phyloP scores from a whole-genome alignment of 2,113 vertebrate genomes.

The Eulemur rufifrons region DNA sequence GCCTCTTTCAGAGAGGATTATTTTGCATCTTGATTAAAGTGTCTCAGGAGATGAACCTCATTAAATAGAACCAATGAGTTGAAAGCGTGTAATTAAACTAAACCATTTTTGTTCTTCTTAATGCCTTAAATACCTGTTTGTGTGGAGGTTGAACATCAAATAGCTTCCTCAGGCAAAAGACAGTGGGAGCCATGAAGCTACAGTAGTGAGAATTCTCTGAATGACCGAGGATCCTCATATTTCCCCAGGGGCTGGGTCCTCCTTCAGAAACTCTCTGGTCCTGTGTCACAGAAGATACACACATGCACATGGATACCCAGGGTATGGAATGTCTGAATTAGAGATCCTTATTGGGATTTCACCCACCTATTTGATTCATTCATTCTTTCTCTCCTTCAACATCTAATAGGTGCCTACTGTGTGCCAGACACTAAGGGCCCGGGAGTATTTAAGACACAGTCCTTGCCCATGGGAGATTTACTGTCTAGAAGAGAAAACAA shows the following conservation, averaged over 20 bases:
- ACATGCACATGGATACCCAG: neutral
- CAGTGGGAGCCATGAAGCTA: neutral
- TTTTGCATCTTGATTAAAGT: constrained; percentile 73
- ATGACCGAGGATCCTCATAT: neutral
- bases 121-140: constrained; percentile 64
- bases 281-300: neutral
- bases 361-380: neutral
- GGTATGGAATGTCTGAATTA: neutral
- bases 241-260: neutral
- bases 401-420: neutral
- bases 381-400: neutral
- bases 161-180: constrained; percentile 46
- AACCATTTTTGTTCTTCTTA: constrained; percentile 66
- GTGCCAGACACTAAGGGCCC: neutral
- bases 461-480: neutral
- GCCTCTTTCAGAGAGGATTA: constrained; percentile 54
- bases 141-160: constrained; percentile 24
- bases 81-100: constrained; percentile 71
- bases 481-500: neutral
- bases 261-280: neutral
- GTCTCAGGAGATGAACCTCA: constrained; percentile 62
- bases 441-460: neutral
- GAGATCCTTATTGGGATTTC: neutral
- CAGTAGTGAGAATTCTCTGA: neutral
- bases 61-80: constrained; percentile 70